phyloP scores from a whole-genome alignment of 2,888 invertebrate genomes.

The Hipparchia semele region DNA sequence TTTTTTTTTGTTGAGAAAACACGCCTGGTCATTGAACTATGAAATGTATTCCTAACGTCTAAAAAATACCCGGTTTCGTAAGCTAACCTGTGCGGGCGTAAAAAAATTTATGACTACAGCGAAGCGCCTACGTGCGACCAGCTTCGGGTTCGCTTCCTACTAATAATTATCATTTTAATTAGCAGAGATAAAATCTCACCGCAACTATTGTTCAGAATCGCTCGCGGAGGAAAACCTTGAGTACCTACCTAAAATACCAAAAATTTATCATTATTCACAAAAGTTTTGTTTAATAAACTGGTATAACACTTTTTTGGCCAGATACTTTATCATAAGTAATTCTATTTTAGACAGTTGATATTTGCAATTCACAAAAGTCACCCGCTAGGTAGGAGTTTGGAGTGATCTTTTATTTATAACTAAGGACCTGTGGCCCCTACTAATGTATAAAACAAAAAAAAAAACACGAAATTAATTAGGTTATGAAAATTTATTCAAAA shows the following conservation, averaged over 20 bases:
- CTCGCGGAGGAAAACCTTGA: conserved; percentile 48
- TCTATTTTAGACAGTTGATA: conserved; percentile 61
- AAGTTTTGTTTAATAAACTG: conserved; percentile 19
- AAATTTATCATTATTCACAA: neutral
- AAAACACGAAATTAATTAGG: neutral
- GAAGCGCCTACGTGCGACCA: conserved; percentile 67
- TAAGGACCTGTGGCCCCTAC: conserved; percentile 51
- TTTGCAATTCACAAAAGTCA: conserved; percentile 79
- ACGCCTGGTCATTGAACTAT: conserved; percentile 37
- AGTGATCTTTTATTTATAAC: conserved; percentile 82
- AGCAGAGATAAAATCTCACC: conserved; percentile 41
- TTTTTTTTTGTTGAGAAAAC: conserved; percentile 7
- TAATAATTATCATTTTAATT: conserved; percentile 77
- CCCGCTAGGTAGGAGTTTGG: conserved; percentile 70
- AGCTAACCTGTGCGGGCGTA: conserved; percentile 58
- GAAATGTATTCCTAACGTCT: conserved; percentile 34
- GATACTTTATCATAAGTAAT: conserved; percentile 47
- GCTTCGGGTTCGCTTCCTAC: conserved; percentile 70
- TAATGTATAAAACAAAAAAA: conserved; percentile 17
- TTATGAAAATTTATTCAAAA: no score
- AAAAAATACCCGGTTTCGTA: conserved; percentile 48
- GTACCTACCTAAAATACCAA: neutral
- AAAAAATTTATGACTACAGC: conserved; percentile 66
- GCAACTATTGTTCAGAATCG: conserved; percentile 63
- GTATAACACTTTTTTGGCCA: conserved; percentile 11